Base-by-base conservation (phyloP, 2,888 invertebrate genomes). In the Caenorhabditis sp. region DNA sequence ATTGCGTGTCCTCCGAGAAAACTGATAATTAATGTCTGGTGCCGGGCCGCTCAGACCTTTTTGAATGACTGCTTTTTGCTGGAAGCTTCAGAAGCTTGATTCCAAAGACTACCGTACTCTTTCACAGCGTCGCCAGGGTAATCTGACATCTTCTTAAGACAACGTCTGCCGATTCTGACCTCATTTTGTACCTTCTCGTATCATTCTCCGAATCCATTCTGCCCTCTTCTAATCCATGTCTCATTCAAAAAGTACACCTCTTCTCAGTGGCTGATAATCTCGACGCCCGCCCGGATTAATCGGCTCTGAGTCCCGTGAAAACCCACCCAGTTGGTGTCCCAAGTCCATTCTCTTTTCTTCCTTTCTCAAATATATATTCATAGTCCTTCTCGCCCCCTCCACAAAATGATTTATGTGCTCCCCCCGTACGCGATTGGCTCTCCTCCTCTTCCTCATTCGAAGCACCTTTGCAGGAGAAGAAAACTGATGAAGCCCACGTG, bases 301-400 rank as follows among this genome's bases (percentile, higher is more conserved):
- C 55, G 11, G 1, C 24, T 37, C 13, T 22, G n/a, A n/a, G n/a
- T n/a, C n/a, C n/a, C n/a, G n/a, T 30, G 24, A 20, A 37, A 30
- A 45, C 63, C 53, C 63, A 53, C 53, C 53, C 53, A 53, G 43
- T 53, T 53, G 35, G 26, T 48, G 35, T 37, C 26, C 26, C 24
- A n/a, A n/a, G n/a, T n/a, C 26, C 35, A 22, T n/a, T 52, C 8
- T 35, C 7, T 35, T n/a, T 48, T 30, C 26, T 43, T 32, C 32
- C 13, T 37, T 45, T 48, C 37, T 7, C 45, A 62, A 65, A n/a
- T n/a, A n/a, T 55, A 56, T 55, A 65, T 65, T 65, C 65, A 65
- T 65, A 48, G 65, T 17, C 43, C 22, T 1, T n/a, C n/a, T 20
- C 24, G 9, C 20, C n/a, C 9, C 46, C 46, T 8, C 27, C 17